phyloP scores from a whole-genome alignment of 2,888 invertebrate genomes.

The Plemyria rubiginata region DNA sequence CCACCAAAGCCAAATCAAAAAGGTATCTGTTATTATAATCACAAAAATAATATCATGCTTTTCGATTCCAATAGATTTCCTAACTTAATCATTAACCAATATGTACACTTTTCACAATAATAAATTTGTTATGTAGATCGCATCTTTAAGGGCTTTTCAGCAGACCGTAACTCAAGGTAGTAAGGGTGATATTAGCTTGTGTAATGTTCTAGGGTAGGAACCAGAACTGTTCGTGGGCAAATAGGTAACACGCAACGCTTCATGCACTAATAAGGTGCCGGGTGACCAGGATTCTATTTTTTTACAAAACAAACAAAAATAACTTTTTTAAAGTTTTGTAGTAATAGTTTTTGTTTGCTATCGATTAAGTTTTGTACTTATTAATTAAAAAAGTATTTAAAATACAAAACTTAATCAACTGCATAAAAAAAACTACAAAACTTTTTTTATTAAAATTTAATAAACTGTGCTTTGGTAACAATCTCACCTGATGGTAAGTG shows the following conservation, averaged over 20 bases:
- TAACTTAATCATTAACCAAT: slow-evolving; percentile 21
- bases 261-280: slow-evolving; percentile 65
- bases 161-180: slow-evolving; percentile 24
- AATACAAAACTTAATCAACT: no score
- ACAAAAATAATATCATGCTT: background rate
- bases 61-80: slow-evolving; percentile 13
- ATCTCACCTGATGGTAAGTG: no score
- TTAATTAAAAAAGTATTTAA: no score
- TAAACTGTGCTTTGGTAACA: no score
- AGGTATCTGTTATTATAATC: no score
- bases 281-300: slow-evolving; percentile 45
- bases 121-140: slow-evolving; percentile 35
- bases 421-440: no score
- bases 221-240: slow-evolving; percentile 25
- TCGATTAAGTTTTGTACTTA: no score
- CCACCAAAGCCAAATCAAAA: no score
- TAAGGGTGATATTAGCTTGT: slow-evolving; percentile 39
- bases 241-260: slow-evolving; percentile 57
- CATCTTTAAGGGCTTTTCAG: slow-evolving; percentile 22
- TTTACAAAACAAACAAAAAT: no score
- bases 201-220: slow-evolving; percentile 30
- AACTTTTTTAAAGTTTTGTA: no score
- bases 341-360: no score
- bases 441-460: no score
- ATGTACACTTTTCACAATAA: slow-evolving; percentile 46